Evolutionary conservation across 2,888 invertebrate species (phyloP).

Genomic region (Tiliacea citrago): DNA sequence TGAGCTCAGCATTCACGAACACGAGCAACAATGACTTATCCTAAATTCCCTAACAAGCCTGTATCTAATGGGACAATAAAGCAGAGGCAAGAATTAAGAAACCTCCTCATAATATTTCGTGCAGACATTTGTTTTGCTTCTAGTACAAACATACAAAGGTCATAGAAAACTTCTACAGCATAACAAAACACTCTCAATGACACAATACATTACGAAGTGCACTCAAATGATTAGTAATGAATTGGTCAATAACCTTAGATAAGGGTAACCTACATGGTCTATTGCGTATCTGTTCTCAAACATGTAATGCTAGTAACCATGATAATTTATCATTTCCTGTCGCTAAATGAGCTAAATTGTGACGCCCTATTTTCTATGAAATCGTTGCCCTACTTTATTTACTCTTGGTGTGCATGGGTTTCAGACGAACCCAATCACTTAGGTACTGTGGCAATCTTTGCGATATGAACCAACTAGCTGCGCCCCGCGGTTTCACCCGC

Average conservation of each 20-base stretch:
- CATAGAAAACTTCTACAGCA: constrained; percentile 18
- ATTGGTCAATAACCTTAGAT: constrained; percentile 45
- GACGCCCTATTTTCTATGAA: constrained; percentile 20
- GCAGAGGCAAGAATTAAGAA: neutral
- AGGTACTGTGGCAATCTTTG: neutral
- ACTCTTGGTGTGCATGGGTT: neutral
- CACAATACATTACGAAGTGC: constrained; percentile 40
- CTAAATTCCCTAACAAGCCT: neutral
- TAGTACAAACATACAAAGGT: neutral
- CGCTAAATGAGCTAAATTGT: constrained; percentile 19
- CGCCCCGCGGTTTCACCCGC: no score
- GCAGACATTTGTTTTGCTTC: neutral
- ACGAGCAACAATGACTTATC: neutral
- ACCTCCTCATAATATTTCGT: neutral
- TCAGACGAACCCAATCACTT: neutral
- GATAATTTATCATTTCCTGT: constrained; percentile 30
- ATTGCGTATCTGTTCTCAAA: constrained; percentile 1
- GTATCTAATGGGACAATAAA: neutral
- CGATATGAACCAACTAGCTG: neutral
- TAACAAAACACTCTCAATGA: constrained; percentile 16
- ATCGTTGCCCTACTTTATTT: constrained; percentile 14
- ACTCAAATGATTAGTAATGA: constrained; percentile 29
- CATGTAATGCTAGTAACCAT: neutral
- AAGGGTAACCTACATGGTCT: constrained; percentile 15
- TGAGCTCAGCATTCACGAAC: neutral